Base-by-base conservation (phyloP, 2,888 invertebrate genomes). In the Chaetoderma sp. region DNA sequence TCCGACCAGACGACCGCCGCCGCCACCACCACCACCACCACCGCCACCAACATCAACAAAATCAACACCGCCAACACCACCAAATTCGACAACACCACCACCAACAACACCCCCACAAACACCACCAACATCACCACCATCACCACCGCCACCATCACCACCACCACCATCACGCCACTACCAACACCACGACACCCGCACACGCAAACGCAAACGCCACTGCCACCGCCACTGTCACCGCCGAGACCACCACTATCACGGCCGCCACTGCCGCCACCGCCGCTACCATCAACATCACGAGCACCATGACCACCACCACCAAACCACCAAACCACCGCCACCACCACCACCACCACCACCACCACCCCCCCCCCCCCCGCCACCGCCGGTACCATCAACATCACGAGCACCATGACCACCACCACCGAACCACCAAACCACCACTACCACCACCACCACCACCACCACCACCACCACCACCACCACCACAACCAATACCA, bases 341-440 rank as follows among this genome's bases (percentile, higher is more conserved):
- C 28, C 28, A 39, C 42, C 1, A 27, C 25, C 4, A 5, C 23
- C 28, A 44, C 57, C 2, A 6, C 2, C n/a, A n/a, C n/a, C n/a
- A n/a, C n/a, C n/a, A n/a, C n/a, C n/a, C n/a, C n/a, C n/a, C n/a
- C n/a, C n/a, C 16, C 16, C 30, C n/a, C 44, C 57, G 13, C 44
- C 57, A 44, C 16, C 4, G 21, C 39, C 44, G 18, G 32, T 45
- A 25, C n/a, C 42, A 25, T 30, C 4, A 16, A 27, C 45, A 28
- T 13, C 54, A 3, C n/a, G n/a, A n/a, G n/a, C n/a, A 5, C 30
- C 4, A 21, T 45, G 30, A 44, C 30, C 54, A 4, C 28, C 21
- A 58, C 58, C 16, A 58, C 58, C 16, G n/a, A 33, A n/a, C 58
- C 44, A 44, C 28, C 42, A 25, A 44, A n/a, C n/a, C n/a, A n/a